Conservation (phyloP, 2,797 vertebrate species). For the Falco cherrug region DNA sequence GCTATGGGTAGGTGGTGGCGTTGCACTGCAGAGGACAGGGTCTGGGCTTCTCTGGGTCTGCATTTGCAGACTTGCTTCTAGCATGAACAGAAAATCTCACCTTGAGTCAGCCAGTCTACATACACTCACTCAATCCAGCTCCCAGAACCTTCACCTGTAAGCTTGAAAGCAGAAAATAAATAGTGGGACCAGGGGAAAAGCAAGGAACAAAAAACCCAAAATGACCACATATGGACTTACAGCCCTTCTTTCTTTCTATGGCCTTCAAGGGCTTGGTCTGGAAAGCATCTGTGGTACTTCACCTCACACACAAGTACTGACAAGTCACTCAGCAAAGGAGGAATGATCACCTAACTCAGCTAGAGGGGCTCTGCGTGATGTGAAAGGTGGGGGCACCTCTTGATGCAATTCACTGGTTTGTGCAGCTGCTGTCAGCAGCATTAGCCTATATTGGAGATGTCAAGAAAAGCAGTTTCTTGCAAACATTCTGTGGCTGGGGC, state of each 20-base stretch:
- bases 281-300: not conserved
- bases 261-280: not conserved
- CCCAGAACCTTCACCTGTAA: not conserved
- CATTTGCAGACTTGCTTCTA: not conserved
- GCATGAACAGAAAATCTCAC: not conserved
- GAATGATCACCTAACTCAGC: not conserved
- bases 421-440: not conserved
- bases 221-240: not conserved
- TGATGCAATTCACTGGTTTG: not conserved
- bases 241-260: not conserved
- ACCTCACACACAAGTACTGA: not conserved
- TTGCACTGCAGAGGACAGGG: not conserved
- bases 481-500: not conserved
- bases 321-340: not conserved
- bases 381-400: not conserved
- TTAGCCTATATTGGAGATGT: not conserved
- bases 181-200: not conserved
- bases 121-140: not conserved
- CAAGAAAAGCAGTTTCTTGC: not conserved
- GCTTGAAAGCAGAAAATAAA: not conserved
- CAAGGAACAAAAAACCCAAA: not conserved
- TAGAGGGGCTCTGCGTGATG: not conserved
- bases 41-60: not conserved
- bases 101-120: not conserved
- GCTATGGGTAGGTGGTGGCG: not conserved